Conservation (phyloP, 2,113 vertebrate genomes). For the Phodopus roborovskii region DNA sequence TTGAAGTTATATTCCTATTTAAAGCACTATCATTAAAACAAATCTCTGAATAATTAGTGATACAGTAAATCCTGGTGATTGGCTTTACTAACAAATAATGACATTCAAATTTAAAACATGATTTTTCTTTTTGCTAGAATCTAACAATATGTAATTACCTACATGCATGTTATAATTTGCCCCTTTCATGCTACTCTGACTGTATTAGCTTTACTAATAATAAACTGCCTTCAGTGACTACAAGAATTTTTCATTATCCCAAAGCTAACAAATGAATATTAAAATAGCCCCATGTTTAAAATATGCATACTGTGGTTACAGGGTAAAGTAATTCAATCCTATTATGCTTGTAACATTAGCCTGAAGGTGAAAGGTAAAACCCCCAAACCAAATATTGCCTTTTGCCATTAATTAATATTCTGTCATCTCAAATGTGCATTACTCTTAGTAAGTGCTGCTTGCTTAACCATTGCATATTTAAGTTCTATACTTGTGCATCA, state of each 20-base stretch:
- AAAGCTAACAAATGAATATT: constrained; percentile 83
- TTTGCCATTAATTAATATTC: constrained; percentile 40
- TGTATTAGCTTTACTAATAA: constrained; percentile 81
- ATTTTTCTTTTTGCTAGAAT: constrained; percentile 47
- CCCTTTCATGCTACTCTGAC: constrained; percentile 63
- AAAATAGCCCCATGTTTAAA: constrained; percentile 73
- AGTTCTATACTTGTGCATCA: neutral
- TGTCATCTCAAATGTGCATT: neutral
- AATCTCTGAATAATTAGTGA: neutral
- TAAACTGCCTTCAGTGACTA: constrained; percentile 76
- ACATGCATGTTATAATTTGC: constrained; percentile 76
- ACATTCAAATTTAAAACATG: constrained; percentile 39
- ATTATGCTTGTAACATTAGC: neutral
- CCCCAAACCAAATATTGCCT: neutral
- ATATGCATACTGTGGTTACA: constrained; percentile 15
- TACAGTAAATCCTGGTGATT: neutral
- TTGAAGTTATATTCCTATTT: neutral
- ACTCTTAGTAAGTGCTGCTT: neutral
- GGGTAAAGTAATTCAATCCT: neutral
- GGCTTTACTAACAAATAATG: constrained; percentile 49
- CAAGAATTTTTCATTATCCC: constrained; percentile 72
- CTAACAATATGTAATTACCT: constrained; percentile 69
- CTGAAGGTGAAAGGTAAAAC: constrained; percentile 36
- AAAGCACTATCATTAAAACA: neutral
- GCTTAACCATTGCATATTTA: constrained; percentile 54